phyloP scores from a whole-genome alignment of 2,888 invertebrate species.

The Synanthedon formicaeformis region DNA sequence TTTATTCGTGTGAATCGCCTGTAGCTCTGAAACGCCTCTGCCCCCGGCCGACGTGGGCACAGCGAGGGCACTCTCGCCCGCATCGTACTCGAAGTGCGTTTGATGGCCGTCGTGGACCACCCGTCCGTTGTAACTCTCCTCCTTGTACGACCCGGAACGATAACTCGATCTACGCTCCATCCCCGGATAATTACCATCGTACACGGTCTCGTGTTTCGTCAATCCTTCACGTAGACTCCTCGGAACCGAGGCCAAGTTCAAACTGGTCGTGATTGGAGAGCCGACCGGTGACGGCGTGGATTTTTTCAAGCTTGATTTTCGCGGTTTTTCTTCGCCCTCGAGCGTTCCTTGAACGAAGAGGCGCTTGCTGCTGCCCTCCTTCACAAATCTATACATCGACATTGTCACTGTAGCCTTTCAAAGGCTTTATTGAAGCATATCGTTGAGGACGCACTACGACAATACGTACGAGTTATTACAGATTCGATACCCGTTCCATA shows the following conservation, averaged over 20 bases:
- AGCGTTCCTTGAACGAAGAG: slow-evolving; percentile 82
- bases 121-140: slow-evolving; percentile 58
- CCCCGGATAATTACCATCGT: slow-evolving; percentile 61
- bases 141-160: slow-evolving; percentile 50
- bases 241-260: slow-evolving; percentile 69
- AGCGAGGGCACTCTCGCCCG: slow-evolving; percentile 47
- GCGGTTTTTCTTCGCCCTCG: slow-evolving; percentile 72
- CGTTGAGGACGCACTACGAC: slow-evolving; percentile 33
- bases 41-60: slow-evolving; percentile 57
- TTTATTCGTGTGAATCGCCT: slow-evolving; percentile 85
- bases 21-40: slow-evolving; percentile 69
- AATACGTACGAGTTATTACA: slow-evolving; percentile 29
- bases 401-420: slow-evolving; percentile 48
- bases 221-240: slow-evolving; percentile 66
- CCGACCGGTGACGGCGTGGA: slow-evolving; percentile 62
- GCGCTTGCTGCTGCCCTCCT: slow-evolving; percentile 72
- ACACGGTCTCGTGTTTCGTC: slow-evolving; percentile 62
- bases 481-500: slow-evolving; percentile 48
- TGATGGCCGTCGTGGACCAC: slow-evolving; percentile 62
- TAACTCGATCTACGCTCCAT: slow-evolving; percentile 53
- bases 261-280: slow-evolving; percentile 73
- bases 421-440: slow-evolving; percentile 43
- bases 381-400: slow-evolving; percentile 86
- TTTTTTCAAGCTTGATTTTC: slow-evolving; percentile 66
- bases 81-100: slow-evolving; percentile 64